Conservation (phyloP, 92 coral and sea anemone species). For the Virgularia gustaviana region DNA sequence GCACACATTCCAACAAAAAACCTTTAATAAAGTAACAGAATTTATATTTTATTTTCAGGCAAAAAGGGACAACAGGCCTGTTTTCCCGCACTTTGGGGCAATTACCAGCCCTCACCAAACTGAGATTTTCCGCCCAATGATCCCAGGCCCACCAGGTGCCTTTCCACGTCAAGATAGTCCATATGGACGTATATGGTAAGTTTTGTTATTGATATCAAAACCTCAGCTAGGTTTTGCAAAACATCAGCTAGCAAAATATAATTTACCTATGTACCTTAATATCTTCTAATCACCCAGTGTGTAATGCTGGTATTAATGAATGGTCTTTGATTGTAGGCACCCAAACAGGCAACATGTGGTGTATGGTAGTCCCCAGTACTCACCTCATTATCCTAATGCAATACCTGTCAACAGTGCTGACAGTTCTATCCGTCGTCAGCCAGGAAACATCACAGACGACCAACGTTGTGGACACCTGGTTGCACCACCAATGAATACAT, state of each 20-base stretch:
- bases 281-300: too few species aligned
- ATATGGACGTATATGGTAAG: conserved; percentile 31
- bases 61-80: conserved; percentile 33
- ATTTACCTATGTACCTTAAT: too few species aligned
- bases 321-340: conserved; percentile 86
- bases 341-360: conserved; percentile 62
- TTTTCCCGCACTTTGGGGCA: conserved; percentile 16
- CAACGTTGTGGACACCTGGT: conserved; percentile 73
- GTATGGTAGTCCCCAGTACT: conserved; percentile 69
- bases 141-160: conserved; percentile 22
- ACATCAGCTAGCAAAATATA: too few species aligned
- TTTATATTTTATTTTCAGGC: neutral
- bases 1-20: too few species aligned
- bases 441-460: conserved; percentile 81
- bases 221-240: too few species aligned
- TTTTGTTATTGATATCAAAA: too few species aligned
- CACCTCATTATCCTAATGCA: conserved; percentile 80
- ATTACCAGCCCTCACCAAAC: conserved; percentile 35
- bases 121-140: conserved; percentile 34
- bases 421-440: conserved; percentile 72
- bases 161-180: conserved; percentile 27
- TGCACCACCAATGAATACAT: conserved; percentile 93
- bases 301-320: too few species aligned
- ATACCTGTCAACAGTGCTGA: conserved; percentile 84
- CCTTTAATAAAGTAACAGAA: neutral